These are phyloP conservation scores for Fragum fragum DNA, from an alignment of 2,888 invertebrate species.

Conservation along the genomic window DNA sequence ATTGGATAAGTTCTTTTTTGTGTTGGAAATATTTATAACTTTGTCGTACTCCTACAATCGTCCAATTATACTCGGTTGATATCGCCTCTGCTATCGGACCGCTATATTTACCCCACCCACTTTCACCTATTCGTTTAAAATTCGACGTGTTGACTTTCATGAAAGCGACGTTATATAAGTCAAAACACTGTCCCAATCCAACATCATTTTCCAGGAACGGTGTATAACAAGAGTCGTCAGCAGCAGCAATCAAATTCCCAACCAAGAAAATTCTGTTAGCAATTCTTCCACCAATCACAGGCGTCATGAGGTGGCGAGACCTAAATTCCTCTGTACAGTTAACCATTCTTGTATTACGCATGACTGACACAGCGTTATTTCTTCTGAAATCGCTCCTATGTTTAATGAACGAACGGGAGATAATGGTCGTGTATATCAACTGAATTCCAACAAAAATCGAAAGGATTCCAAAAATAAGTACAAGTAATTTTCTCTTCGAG, in stretches of 20 bases:
- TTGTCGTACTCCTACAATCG: slow-evolving; percentile 72
- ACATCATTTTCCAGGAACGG: not conserved
- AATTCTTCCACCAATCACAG: slow-evolving; percentile 1
- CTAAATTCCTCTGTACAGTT: not conserved
- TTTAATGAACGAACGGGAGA: no score
- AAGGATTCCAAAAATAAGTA: no score
- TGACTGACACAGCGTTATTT: no score
- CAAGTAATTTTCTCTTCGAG: no score
- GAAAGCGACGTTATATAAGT: not conserved
- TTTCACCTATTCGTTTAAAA: not conserved
- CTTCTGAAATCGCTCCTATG: no score
- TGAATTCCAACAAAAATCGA: no score
- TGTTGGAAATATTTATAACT: slow-evolving; percentile 75
- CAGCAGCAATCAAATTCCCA: not conserved
- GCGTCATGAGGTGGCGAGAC: not conserved
- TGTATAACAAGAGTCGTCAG: slow-evolving; percentile 5
- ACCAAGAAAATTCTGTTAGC: not conserved
- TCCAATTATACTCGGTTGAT: slow-evolving; percentile 57
- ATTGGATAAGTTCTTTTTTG: slow-evolving; percentile 46
- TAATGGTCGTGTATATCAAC: no score
- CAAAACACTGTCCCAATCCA: not conserved
- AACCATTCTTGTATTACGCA: not conserved
- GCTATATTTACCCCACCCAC: not conserved
- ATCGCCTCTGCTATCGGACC: not conserved
- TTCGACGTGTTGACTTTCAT: not conserved